Evolutionary conservation across 1,140 invertebrate species (phyloP), one percentile per base, ranked within the genome.

Genomic region (Nebria ingens): DNA sequence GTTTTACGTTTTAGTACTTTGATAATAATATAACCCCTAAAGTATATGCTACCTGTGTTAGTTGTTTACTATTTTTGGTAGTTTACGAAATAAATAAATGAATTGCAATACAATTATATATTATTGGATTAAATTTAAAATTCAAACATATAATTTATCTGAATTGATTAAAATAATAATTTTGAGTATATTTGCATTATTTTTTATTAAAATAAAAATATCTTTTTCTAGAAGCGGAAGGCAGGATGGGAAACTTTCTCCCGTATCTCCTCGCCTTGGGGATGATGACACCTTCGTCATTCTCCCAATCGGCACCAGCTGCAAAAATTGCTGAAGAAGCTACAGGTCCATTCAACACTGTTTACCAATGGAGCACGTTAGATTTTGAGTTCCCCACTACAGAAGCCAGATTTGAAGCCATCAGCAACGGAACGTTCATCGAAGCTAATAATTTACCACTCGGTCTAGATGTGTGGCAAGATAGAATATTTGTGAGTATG

Each of bases 391-490:
- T 76, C 64, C 72, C 74, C 21, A 74, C 66, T 1, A 68, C 68
- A 22, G 68, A 68, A 6, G 67, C 68, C 23, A 72, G 72, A 19
- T 64, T 77, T 21, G 66, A 73, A 22, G 51, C 59, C n/a, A 74
- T 83, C 23, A 62, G 60, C 13, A 72, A 71, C 55, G 74, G 74
- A 0, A 76, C 79, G 19, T 89, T 79, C 59, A 74, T 86, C 9
- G 79, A 82, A 0, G 78, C 80, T 57, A 89, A 89, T 64, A 84
- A 81, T 62, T 64, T 89, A 17, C 86, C 87, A 0, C 66, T 89
- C 22, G 87, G 86, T 1, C 63, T 89, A 2, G 86, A 88, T 59
- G 69, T 84, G 2, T 80, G 78, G 72, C 71, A 73, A 2, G 75
- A 84, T 21, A 78, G 80, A 29, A 66, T 88, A 1, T 89, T 83